phyloP scores from a whole-genome alignment of 2,888 invertebrate species.

The Ophion costatus region DNA sequence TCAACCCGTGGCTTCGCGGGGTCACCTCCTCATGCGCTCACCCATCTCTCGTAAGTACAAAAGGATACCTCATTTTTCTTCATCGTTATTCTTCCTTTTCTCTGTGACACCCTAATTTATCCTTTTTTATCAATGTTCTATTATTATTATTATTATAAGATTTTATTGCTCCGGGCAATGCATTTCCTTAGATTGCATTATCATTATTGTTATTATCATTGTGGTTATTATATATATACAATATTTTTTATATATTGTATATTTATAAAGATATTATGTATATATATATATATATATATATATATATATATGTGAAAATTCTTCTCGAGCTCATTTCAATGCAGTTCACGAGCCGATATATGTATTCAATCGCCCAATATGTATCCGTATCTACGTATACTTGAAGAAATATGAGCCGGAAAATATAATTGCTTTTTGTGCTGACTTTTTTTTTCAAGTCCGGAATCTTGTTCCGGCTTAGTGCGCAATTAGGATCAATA shows the following conservation, averaged over 20 bases:
- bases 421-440: not conserved
- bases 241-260: too few relatives aligned
- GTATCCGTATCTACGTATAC: too few relatives aligned
- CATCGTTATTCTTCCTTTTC: not conserved
- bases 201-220: not conserved
- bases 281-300: too few relatives aligned
- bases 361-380: too few relatives aligned
- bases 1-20: slow-evolving; percentile 78
- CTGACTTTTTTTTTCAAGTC: not conserved
- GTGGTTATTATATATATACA: not conserved
- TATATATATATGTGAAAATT: too few relatives aligned
- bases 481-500: not conserved
- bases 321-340: too few relatives aligned
- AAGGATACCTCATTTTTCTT: slow-evolving; percentile 18
- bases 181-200: not conserved
- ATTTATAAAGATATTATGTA: too few relatives aligned
- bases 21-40: slow-evolving; percentile 78
- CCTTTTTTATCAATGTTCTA: slow-evolving; percentile 1
- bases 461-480: not conserved
- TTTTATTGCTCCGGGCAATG: too few relatives aligned
- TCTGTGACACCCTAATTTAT: not conserved
- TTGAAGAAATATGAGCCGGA: not conserved
- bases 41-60: slow-evolving; percentile 57
- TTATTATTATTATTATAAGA: not conserved
- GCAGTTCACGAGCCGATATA: too few relatives aligned